phyloP scores from a whole-genome alignment of 2,113 vertebrate genomes.

The Sardina pilchardus region DNA sequence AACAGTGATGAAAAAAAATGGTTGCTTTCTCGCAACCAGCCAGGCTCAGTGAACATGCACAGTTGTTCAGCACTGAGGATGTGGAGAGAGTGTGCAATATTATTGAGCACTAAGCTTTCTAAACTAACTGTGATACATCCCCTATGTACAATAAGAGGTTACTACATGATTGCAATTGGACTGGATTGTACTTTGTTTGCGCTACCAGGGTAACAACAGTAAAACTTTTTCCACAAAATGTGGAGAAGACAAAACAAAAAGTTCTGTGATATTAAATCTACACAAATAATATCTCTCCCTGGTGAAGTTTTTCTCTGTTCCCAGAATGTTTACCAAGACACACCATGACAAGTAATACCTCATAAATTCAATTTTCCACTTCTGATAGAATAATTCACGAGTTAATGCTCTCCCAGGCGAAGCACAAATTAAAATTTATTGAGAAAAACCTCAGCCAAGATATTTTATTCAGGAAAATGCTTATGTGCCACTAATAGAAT shows the following conservation, averaged over 20 bases:
- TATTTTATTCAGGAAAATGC: slow-evolving; percentile 40
- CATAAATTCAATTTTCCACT: slow-evolving; percentile 25
- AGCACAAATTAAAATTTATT: slow-evolving; percentile 47
- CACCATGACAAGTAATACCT: slow-evolving; percentile 18
- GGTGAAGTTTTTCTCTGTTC: not conserved
- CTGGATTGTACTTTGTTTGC: not conserved
- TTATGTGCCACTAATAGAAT: slow-evolving; percentile 43
- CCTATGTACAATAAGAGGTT: not conserved
- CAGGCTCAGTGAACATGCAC: not conserved
- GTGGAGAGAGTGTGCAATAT: not conserved
- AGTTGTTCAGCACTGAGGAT: not conserved
- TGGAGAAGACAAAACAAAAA: not conserved
- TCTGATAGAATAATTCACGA: slow-evolving; percentile 19
- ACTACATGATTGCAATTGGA: not conserved
- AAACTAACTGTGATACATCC: not conserved
- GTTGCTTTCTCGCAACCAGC: not conserved
- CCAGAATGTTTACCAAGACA: slow-evolving; percentile 11
- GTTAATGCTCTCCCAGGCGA: slow-evolving; percentile 31
- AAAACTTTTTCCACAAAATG: not conserved
- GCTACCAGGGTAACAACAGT: not conserved
- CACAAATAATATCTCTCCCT: not conserved
- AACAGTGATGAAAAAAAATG: not conserved
- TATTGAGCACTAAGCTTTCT: not conserved
- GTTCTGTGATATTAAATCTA: not conserved
- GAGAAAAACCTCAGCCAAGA: slow-evolving; percentile 34